Evolutionary conservation across 2,113 vertebrate genomes (phyloP), one percentile per base, ranked within the genome.

Genomic region (Calypte anna): DNA sequence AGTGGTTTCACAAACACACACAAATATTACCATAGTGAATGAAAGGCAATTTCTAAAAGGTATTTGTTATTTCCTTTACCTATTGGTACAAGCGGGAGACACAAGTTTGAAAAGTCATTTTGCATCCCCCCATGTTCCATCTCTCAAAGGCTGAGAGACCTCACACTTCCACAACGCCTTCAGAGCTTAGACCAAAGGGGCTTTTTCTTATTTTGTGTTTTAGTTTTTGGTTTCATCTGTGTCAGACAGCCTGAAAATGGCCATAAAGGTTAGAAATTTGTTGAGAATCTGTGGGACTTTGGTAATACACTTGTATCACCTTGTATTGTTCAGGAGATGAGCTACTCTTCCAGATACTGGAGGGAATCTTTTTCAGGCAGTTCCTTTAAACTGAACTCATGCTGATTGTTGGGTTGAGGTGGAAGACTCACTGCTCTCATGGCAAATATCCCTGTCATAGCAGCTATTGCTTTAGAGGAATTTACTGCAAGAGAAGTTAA

Each of bases 1-100:
- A 95, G 96, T 95, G 66, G 67, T 95, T 97, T 97, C 86, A 88
- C 86, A 94, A 96, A 92, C 61, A 78, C 31, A 81, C 53, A 96
- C 27, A 58, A 89, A 96, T 89, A 96, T 82, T 90, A 89, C 55
- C 70, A 76, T 64, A 78, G 16, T 91, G 79, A 94, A 93, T 75
- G 38, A 66, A 46, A 97, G 61, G 24, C 23, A 82, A 44, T 93
- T 97, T 64, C 86, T 68, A 63, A 96, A 92, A 88, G 36, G 55
- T 11, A 44, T 12, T 10, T 64, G 20, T 51, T 92, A n/a, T 68
- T 85, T 89, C 67, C 50, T 91, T 87, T 33, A 38, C 38, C 12
- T 20, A 6, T 28, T 67, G 44, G 23, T 43, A 76, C 18, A 69
- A 81, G 57, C 63, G 8, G 14, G 48, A 88, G 43, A 87, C 20